phyloP scores from a whole-genome alignment of 2,888 invertebrate species.

The Laspeyria flexula region DNA sequence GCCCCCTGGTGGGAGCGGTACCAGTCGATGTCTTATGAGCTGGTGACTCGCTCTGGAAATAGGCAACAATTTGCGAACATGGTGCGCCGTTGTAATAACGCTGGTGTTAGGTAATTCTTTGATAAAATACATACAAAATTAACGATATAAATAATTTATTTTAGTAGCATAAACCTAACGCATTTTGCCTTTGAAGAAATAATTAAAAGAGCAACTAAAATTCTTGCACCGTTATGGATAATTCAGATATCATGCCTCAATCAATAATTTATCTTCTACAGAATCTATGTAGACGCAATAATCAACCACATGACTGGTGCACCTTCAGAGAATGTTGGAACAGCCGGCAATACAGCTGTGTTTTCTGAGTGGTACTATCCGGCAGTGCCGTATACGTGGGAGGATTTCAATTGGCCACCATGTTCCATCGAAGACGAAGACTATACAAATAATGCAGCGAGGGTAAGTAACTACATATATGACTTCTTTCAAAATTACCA shows the following conservation, averaged over 20 bases:
- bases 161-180: too few species aligned
- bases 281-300: constrained; percentile 94
- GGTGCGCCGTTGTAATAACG: constrained; percentile 91
- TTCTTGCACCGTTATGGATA: too few species aligned
- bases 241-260: too few species aligned
- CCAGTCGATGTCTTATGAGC: constrained; percentile 91
- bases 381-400: constrained; percentile 87
- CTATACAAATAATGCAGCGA: constrained; percentile 85
- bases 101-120: constrained; percentile 87
- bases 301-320: constrained; percentile 94
- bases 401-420: constrained; percentile 88
- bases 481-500: too few species aligned
- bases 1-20: constrained; percentile 97
- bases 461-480: constrained; percentile 76
- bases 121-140: too few species aligned
- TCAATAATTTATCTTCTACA: constrained; percentile 52
- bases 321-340: constrained; percentile 83
- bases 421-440: constrained; percentile 89
- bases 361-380: constrained; percentile 84
- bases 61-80: constrained; percentile 89
- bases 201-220: too few species aligned
- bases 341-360: constrained; percentile 87
- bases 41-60: constrained; percentile 90
- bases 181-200: too few species aligned
- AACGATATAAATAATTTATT: too few species aligned